These are phyloP conservation scores for Ramphastos sulfuratus DNA, from an alignment of 2,113 vertebrate species.

Conservation along the genomic window DNA sequence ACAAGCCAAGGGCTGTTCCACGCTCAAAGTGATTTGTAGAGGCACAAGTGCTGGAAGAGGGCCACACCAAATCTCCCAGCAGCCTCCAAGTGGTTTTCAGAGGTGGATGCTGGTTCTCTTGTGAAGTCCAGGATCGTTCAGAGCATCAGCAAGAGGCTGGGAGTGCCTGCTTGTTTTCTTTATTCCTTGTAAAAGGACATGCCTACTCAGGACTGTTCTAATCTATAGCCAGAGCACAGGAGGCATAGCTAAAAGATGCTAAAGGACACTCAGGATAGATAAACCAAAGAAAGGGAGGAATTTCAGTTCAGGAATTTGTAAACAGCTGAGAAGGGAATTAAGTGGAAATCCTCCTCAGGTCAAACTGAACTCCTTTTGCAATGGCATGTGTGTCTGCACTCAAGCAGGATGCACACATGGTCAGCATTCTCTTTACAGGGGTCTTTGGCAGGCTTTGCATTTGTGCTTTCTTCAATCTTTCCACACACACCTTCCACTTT, in stretches of 20 bases:
- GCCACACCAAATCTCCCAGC: not conserved
- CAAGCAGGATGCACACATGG: not conserved
- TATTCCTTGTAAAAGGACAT: not conserved
- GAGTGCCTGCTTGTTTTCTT: not conserved
- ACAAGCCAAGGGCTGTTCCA: not conserved
- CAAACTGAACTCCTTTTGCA: not conserved
- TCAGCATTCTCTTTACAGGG: not conserved
- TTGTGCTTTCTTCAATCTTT: not conserved
- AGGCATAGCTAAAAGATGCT: not conserved
- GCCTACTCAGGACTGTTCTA: not conserved
- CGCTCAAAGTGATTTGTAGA: not conserved
- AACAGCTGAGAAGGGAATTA: not conserved
- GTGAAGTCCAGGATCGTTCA: not conserved
- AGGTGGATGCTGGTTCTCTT: not conserved
- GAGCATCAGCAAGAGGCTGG: not conserved
- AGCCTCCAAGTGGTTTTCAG: not conserved
- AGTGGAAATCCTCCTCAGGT: not conserved
- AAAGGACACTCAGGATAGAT: not conserved
- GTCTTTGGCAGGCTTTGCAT: not conserved
- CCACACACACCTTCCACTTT: fast-evolving
- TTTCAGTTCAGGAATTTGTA: not conserved
- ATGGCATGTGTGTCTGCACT: fast-evolving
- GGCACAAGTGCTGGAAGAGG: not conserved
- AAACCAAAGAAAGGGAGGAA: not conserved
- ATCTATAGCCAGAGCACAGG: not conserved